Percentiles rank a stretch among this genome's conserved stretches.
phyloP scores from a whole-genome alignment of 2,888 invertebrate species.

The Ichneumon xanthorius region DNA sequence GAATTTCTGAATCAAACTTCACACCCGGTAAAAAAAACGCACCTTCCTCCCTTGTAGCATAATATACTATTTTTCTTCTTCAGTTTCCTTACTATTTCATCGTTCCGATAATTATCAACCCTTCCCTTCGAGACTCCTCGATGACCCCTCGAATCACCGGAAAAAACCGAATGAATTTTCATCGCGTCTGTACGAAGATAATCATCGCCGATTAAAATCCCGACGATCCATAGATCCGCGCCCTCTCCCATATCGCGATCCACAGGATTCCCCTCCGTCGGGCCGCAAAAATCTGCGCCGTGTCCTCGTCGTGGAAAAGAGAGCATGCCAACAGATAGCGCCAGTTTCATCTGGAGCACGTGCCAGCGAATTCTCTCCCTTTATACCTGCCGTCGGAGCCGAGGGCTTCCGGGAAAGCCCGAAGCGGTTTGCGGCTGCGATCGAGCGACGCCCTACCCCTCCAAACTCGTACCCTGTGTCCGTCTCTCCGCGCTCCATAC shows the following conservation, averaged over 20 bases:
- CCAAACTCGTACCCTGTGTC: constrained; percentile 46
- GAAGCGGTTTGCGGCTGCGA: constrained; percentile 75
- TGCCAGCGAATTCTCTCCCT: constrained; percentile 65
- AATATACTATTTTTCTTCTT: no score
- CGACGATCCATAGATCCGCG: neutral
- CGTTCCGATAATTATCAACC: neutral
- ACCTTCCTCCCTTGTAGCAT: no score
- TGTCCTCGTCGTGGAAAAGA: constrained; percentile 1
- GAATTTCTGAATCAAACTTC: no score
- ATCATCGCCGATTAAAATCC: neutral
- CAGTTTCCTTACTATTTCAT: neutral
- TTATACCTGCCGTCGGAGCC: constrained; percentile 73
- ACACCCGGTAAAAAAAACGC: no score
- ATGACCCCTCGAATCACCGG: neutral
- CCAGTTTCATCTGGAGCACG: constrained; percentile 73
- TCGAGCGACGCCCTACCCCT: constrained; percentile 76
- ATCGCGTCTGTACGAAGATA: neutral
- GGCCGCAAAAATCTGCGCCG: neutral
- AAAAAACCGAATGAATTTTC: neutral
- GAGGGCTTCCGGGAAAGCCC: constrained; percentile 74
- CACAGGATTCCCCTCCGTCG: neutral
- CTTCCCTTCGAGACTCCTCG: neutral
- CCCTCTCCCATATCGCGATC: neutral
- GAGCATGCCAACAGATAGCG: constrained; percentile 74
- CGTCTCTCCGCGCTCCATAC: constrained; percentile 11